Percentiles rank a stretch among this genome's conserved stretches.
Evolutionary conservation across 2,888 invertebrate genomes (phyloP).

Genomic region (Drosophila putrida): DNA sequence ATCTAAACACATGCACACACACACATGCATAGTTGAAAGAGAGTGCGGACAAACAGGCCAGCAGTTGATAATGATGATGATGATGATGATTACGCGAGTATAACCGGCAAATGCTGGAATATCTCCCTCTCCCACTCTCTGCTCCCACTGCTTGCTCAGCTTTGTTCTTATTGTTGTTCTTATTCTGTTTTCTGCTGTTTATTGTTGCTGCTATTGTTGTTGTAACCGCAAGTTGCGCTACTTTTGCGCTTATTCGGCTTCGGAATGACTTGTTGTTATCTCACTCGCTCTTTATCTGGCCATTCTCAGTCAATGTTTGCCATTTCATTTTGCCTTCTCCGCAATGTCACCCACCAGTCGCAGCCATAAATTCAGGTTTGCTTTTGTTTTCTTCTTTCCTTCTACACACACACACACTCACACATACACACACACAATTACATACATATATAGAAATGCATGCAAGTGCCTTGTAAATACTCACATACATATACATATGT

Average conservation of each 20-base stretch:
- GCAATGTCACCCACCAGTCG: slow-evolving; percentile 69
- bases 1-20: neutral
- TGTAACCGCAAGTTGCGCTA: slow-evolving; percentile 72
- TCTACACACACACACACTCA: slow-evolving; percentile 12
- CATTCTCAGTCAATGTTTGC: slow-evolving; percentile 37
- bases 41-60: slow-evolving; percentile 1
- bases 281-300: slow-evolving; percentile 28
- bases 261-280: slow-evolving; percentile 42
- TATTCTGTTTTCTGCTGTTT: slow-evolving; percentile 16
- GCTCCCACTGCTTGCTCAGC: slow-evolving; percentile 4
- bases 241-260: slow-evolving; percentile 79
- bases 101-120: slow-evolving; percentile 57
- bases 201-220: slow-evolving; percentile 35
- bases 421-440: neutral
- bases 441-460: neutral
- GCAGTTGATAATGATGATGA: slow-evolving; percentile 13
- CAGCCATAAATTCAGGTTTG: slow-evolving; percentile 65
- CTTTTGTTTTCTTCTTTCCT: slow-evolving; percentile 57
- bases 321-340: slow-evolving; percentile 42
- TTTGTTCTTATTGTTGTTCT: slow-evolving; percentile 35
- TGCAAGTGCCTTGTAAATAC: neutral
- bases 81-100: slow-evolving; percentile 62
- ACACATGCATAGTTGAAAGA: slow-evolving; percentile 9
- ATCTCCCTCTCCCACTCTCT: slow-evolving; percentile 2
- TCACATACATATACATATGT: neutral